phyloP scores from a whole-genome alignment of 2,888 invertebrate species.

The Nomada goodeniana region DNA sequence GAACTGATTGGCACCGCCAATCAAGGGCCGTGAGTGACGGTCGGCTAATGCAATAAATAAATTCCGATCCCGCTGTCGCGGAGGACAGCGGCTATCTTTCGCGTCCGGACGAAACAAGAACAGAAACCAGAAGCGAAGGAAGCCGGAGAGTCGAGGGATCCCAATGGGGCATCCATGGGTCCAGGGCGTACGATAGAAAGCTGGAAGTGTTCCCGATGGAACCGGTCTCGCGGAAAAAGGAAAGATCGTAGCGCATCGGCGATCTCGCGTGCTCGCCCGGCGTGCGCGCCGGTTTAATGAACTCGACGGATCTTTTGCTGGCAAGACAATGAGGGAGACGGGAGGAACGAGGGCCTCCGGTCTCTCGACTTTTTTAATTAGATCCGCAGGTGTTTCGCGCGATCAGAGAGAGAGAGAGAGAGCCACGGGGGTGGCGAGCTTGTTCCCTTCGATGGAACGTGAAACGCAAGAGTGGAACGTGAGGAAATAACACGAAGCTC shows the following conservation, averaged over 20 bases:
- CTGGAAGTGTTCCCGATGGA: constrained; percentile 74
- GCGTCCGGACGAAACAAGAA: constrained; percentile 32
- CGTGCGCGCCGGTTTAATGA: constrained; percentile 67
- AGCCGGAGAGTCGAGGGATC: constrained; percentile 16
- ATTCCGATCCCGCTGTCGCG: constrained; percentile 75
- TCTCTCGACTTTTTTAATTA: constrained; percentile 51
- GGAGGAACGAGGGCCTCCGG: constrained; percentile 8
- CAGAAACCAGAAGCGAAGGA: constrained; percentile 4
- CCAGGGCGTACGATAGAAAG: constrained; percentile 70
- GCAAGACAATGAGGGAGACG: constrained; percentile 63
- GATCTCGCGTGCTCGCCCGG: constrained; percentile 50
- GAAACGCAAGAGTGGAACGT: too few species aligned
- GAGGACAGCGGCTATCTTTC: constrained; percentile 68
- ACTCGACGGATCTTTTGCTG: constrained; percentile 61
- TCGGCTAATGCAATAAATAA: constrained; percentile 80
- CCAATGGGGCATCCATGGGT: constrained; percentile 67
- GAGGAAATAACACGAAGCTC: neutral
- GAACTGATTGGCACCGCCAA: constrained; percentile 74
- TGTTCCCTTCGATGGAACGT: neutral
- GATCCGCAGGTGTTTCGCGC: constrained; percentile 74
- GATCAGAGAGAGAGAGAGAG: constrained; percentile 14
- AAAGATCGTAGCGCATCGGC: constrained; percentile 59
- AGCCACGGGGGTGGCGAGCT: constrained; percentile 4
- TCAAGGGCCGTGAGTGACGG: constrained; percentile 78
- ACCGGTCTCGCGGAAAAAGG: constrained; percentile 66